A percentile compares a stretch with the other conserved stretches of the same genome.
Conservation (phyloP, 2,113 vertebrate genomes). For the Tragelaphus scriptus region DNA sequence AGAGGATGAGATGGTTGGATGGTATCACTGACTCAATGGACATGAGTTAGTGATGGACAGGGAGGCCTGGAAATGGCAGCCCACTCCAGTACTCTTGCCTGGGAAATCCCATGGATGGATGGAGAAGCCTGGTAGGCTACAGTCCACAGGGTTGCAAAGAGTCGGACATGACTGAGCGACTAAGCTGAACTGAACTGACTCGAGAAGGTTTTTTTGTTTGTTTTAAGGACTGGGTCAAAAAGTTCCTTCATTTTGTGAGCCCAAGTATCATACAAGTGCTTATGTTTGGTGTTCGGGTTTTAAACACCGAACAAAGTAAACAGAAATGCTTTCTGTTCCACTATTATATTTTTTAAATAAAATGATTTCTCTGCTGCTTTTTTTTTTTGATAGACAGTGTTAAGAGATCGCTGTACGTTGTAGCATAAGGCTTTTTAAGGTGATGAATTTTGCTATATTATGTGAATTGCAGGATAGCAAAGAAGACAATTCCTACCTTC, state of each 20-base stretch:
- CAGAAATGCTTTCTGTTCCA: background rate
- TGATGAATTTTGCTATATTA: background rate
- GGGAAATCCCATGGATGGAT: too few species aligned
- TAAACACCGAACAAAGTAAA: conserved; percentile 3
- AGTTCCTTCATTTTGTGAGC: conserved; percentile 3
- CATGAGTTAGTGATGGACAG: background rate
- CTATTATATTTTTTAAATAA: background rate
- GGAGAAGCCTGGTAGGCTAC: background rate
- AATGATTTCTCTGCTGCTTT: background rate
- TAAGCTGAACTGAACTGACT: background rate
- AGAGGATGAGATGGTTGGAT: background rate
- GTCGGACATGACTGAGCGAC: background rate
- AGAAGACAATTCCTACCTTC: background rate
- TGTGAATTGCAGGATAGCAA: background rate
- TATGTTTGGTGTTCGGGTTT: background rate
- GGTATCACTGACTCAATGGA: background rate
- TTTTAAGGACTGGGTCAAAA: background rate
- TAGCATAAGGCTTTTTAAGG: background rate
- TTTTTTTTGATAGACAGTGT: background rate
- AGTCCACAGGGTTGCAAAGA: background rate
- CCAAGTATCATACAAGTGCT: background rate
- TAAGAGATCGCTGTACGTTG: background rate
- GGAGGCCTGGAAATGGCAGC: background rate
- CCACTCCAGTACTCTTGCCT: too few species aligned
- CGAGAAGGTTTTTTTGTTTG: background rate